Conservation (phyloP, 2,888 invertebrate genomes). For the Meandrusa payeni region DNA sequence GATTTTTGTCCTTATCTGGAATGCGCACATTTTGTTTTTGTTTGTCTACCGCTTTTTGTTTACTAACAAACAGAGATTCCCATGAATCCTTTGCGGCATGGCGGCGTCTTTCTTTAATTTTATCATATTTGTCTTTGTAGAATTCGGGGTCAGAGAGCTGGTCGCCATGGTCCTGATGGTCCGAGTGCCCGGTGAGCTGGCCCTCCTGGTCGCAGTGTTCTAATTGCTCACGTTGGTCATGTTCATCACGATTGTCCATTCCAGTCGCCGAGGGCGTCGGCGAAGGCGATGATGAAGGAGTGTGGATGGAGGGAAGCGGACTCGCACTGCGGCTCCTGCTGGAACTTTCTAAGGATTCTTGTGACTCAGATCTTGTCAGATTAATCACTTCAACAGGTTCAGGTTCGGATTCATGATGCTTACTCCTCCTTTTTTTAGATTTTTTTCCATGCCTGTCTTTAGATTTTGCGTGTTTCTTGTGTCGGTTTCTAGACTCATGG, state of each 20-base stretch:
- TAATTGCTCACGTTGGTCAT: conserved; percentile 28
- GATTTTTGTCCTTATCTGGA: conserved; percentile 74
- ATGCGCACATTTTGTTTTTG: conserved; percentile 55
- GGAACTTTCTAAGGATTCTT: conserved; percentile 65
- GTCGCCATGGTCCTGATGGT: no score
- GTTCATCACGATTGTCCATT: no score
- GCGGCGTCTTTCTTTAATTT: conserved; percentile 81
- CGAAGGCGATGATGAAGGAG: no score
- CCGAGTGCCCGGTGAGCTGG: conserved; percentile 32
- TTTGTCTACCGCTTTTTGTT: conserved; percentile 64
- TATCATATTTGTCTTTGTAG: conserved; percentile 82
- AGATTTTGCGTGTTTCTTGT: conserved; percentile 58
- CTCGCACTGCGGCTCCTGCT: conserved; percentile 68
- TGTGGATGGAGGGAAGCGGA: conserved; percentile 70
- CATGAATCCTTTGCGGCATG: conserved; percentile 72
- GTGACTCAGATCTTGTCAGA: conserved; percentile 46
- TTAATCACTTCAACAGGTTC: conserved; percentile 42
- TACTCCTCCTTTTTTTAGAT: conserved; percentile 71
- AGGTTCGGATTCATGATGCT: conserved; percentile 51
- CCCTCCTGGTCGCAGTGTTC: conserved; percentile 29
- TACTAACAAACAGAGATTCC: conserved; percentile 69
- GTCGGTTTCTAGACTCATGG: conserved; percentile 51
- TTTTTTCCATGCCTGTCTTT: conserved; percentile 72
- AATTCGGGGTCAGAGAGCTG: conserved; percentile 59
- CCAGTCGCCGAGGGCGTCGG: conserved; percentile 60